Evolutionary conservation across 2,888 invertebrate species (phyloP).

Genomic region (Lepetodrilus schrolli): DNA sequence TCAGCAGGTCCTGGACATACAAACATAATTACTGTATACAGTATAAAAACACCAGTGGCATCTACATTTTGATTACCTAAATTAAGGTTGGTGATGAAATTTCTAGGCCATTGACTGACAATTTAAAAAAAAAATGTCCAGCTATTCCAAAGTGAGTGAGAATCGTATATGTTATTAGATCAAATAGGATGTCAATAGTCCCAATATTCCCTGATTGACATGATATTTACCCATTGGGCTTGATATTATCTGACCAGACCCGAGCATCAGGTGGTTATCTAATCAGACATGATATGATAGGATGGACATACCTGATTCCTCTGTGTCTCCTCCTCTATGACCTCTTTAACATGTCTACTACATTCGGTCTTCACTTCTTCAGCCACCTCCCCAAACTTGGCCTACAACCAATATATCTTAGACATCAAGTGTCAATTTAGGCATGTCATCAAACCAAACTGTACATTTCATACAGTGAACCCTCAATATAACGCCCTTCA

Average conservation of each 20-base stretch:
- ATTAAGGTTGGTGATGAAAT: neutral
- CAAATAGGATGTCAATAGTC: too few species aligned
- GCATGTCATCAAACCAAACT: neutral
- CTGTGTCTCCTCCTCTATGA: constrained; percentile 39
- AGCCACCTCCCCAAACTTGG: constrained; percentile 26
- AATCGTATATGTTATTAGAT: too few species aligned
- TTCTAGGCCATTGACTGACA: too few species aligned
- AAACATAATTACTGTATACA: neutral
- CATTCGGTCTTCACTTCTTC: constrained; percentile 37
- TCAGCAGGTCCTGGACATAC: constrained; percentile 40
- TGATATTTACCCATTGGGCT: too few species aligned
- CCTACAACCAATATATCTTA: constrained; percentile 26
- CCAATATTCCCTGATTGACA: too few species aligned
- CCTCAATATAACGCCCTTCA: neutral
- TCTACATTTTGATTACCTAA: neutral
- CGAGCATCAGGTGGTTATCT: too few species aligned
- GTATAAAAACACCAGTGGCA: neutral
- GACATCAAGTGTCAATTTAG: neutral
- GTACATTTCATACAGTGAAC: neutral
- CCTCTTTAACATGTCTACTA: constrained; percentile 31
- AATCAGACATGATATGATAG: neutral
- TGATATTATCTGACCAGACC: too few species aligned
- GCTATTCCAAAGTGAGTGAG: too few species aligned
- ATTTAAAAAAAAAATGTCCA: too few species aligned
- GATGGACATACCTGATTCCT: constrained; percentile 37